Evolutionary conservation across 1,140 invertebrate genomes (phyloP).

Genomic region (Pachypsylla venusta): DNA sequence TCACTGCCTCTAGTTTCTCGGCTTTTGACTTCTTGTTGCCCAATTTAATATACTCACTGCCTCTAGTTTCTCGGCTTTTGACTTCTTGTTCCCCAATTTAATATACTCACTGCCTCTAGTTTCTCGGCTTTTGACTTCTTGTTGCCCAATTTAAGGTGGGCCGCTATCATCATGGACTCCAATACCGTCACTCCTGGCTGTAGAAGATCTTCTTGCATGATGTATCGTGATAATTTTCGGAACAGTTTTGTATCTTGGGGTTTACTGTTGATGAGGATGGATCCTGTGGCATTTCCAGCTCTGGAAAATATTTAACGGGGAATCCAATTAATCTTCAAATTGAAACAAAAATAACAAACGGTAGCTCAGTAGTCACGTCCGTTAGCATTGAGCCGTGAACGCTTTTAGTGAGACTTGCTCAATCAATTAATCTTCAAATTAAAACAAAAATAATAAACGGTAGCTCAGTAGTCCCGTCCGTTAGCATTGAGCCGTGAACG

Average conservation of each 20-base stretch:
- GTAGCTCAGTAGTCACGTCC: too few relatives aligned
- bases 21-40: not conserved
- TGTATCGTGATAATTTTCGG: conserved; percentile 77
- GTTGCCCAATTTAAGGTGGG: conserved; percentile 68
- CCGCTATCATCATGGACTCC: conserved; percentile 72
- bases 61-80: conserved; percentile 26
- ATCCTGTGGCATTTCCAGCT: conserved; percentile 39
- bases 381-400: too few relatives aligned
- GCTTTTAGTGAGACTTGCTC: too few relatives aligned
- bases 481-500: too few relatives aligned
- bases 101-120: conserved; percentile 45
- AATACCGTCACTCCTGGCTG: conserved; percentile 69
- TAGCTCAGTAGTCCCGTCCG: too few relatives aligned
- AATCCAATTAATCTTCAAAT: too few relatives aligned
- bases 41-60: conserved; percentile 40
- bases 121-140: conserved; percentile 46
- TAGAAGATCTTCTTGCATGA: conserved; percentile 85
- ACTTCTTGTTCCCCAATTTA: not conserved
- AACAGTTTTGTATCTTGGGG: conserved; percentile 58
- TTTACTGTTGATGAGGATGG: conserved; percentile 55
- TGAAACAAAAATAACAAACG: too few relatives aligned
- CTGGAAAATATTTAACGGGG: conserved; percentile 34
- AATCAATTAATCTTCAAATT: too few relatives aligned
- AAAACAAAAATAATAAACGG: too few relatives aligned
- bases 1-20: not conserved